phyloP scores from a whole-genome alignment of 2,888 invertebrate species.

The Dryobota labecula region DNA sequence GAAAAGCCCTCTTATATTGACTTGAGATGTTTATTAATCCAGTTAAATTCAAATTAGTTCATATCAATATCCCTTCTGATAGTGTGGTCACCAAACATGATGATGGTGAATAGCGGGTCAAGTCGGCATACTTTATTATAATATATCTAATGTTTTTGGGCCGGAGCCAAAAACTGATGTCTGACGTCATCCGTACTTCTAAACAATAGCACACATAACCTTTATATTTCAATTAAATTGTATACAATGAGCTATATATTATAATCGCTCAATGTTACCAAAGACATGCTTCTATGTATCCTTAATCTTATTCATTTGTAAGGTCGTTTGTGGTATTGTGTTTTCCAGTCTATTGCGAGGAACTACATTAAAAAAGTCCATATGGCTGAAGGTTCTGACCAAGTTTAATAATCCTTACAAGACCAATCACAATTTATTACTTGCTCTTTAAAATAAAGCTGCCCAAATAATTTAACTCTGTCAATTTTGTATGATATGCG shows the following conservation, averaged over 20 bases:
- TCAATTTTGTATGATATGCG: constrained; percentile 1
- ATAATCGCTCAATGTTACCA: constrained; percentile 55
- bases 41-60: background rate
- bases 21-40: background rate
- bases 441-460: constrained; percentile 3
- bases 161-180: constrained; percentile 50
- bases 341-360: background rate
- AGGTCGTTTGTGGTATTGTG: constrained; percentile 32
- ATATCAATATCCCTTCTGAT: background rate
- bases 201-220: constrained; percentile 64
- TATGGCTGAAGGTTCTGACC: constrained; percentile 4
- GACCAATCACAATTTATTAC: background rate
- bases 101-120: background rate
- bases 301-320: constrained; percentile 32
- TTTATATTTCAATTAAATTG: constrained; percentile 63
- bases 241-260: constrained; percentile 68
- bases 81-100: constrained; percentile 9
- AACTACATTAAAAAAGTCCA: background rate
- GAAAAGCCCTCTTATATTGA: background rate
- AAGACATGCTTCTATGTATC: constrained; percentile 42
- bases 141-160: constrained; percentile 35
- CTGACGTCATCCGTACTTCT: constrained; percentile 59
- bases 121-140: constrained; percentile 13
- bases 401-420: background rate
- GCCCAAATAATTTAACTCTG: background rate